Conservation (phyloP, 1,140 invertebrate genomes). For the Drosophila guanche region DNA sequence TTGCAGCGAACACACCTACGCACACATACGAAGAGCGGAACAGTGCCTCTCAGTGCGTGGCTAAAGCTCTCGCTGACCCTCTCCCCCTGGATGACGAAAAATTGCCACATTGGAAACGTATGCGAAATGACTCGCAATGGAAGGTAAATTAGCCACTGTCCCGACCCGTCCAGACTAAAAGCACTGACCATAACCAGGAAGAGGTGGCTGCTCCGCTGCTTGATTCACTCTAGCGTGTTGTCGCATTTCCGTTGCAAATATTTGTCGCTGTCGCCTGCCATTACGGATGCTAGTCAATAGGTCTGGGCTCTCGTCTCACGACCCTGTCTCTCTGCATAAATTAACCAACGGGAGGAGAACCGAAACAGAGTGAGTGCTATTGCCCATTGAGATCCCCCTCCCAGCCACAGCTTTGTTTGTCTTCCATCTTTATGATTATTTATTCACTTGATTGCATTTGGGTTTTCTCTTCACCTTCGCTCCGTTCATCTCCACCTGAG, state of each 20-base stretch:
- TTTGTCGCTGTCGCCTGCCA: conserved; percentile 5
- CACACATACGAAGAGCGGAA: conserved; percentile 8
- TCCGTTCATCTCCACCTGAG: conserved; percentile 14
- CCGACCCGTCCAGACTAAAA: conserved; percentile 20
- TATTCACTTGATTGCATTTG: conserved; percentile 45
- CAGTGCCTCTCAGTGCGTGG: conserved; percentile 47
- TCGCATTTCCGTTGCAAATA: conserved; percentile 48
- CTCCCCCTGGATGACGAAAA: conserved; percentile 9
- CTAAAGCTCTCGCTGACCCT: not conserved
- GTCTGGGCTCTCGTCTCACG: conserved; percentile 15
- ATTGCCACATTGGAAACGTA: conserved; percentile 40
- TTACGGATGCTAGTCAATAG: conserved; percentile 60
- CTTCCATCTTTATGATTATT: conserved; percentile 50
- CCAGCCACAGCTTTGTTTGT: conserved; percentile 22
- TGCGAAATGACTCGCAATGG: conserved; percentile 50
- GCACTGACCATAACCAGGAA: conserved; percentile 58
- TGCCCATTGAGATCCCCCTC: conserved; percentile 37
- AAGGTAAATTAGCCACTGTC: conserved; percentile 52
- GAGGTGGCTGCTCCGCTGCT: conserved; percentile 24
- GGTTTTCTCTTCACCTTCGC: conserved; percentile 25
- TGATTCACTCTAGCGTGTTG: conserved; percentile 66
- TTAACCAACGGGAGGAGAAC: conserved; percentile 38
- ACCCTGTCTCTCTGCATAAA: conserved; percentile 59
- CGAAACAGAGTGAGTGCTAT: conserved; percentile 29
- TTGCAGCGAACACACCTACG: conserved; percentile 57